These are phyloP conservation scores for Coccyzus lansbergi DNA, from an alignment of 2,797 vertebrate genomes.

Conservation along the genomic window DNA sequence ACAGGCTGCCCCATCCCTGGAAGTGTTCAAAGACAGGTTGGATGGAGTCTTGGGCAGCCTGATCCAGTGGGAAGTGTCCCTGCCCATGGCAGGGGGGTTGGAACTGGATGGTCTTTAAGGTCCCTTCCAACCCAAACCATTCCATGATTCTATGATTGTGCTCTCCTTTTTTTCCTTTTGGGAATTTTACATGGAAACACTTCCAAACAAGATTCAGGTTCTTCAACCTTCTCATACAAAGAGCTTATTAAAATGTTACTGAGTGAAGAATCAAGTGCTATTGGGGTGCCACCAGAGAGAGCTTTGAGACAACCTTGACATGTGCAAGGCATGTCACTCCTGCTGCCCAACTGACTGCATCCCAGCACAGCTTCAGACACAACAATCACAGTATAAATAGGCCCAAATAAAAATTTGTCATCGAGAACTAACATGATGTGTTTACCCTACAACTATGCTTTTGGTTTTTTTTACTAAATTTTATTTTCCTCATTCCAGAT, in stretches of 20 bases:
- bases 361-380: neutral
- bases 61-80: no score
- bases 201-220: neutral
- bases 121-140: no score
- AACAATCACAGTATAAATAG: neutral
- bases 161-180: neutral
- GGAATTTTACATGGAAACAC: neutral
- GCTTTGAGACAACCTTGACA: slow-evolving; percentile 20
- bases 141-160: no score
- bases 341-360: neutral
- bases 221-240: neutral
- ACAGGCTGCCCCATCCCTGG: no score
- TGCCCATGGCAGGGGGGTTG: no score
- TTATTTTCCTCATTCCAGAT: neutral
- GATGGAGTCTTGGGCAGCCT: no score
- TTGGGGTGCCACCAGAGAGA: neutral
- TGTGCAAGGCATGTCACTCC: neutral
- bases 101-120: no score
- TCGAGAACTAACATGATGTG: neutral
- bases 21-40: no score
- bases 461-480: neutral
- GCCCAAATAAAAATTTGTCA: neutral
- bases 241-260: neutral
- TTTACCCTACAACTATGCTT: neutral
- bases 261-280: neutral